Evolutionary conservation across 2,113 vertebrate genomes (phyloP).

Genomic region (Oryctolagus cuniculus): mOryCun1.1 NC_091441.1:93888501-93889000

Average conservation of each 20-base stretch:
- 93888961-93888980: slow-evolving; percentile 98
- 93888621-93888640: slow-evolving; percentile 55
- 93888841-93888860: slow-evolving; percentile 1
- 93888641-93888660: slow-evolving; percentile 52
- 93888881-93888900: slow-evolving; percentile 24
- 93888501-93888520: slow-evolving; percentile 55
- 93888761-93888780: slow-evolving; percentile 66
- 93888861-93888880: slow-evolving; percentile 29
- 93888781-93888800: slow-evolving; percentile 65
- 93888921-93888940: slow-evolving; percentile 87
- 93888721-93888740: slow-evolving; percentile 56
- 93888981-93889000: slow-evolving; percentile 98
- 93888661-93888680: slow-evolving; percentile 61
- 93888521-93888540: neutral
- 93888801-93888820: slow-evolving; percentile 64
- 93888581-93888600: neutral
- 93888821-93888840: slow-evolving; percentile 55
- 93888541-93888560: slow-evolving; percentile 59
- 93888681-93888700: slow-evolving; percentile 54
- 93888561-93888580: slow-evolving; percentile 39
- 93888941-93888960: slow-evolving; percentile 98
- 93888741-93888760: slow-evolving; percentile 39
- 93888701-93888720: slow-evolving; percentile 44
- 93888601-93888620: slow-evolving; percentile 55
- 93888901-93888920: slow-evolving; percentile 72